Evolutionary conservation across 2,797 vertebrate species (phyloP).

Genomic region (Bradypodion pumilum): DNA sequence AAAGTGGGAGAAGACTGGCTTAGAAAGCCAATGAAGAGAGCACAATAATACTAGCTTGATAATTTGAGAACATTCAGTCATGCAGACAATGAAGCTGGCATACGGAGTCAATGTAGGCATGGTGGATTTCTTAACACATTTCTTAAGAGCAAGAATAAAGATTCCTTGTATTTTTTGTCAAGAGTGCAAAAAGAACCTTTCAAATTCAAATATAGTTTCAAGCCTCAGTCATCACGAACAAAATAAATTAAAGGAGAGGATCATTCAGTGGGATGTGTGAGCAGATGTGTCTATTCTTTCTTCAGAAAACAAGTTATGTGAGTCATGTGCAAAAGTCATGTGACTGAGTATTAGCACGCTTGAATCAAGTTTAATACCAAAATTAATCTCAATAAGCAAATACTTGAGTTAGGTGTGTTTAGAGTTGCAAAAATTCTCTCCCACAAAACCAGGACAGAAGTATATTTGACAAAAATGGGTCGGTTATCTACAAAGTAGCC

Average conservation of each 20-base stretch:
- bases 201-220: not conserved
- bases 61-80: not conserved
- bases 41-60: not conserved
- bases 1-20: too few species aligned
- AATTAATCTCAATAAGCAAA: not conserved
- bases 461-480: too few species aligned
- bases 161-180: not conserved
- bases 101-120: not conserved
- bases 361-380: not conserved
- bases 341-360: not conserved
- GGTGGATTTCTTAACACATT: not conserved
- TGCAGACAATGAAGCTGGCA: not conserved
- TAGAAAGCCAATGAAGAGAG: not conserved
- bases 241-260: not conserved
- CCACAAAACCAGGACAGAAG: too few species aligned
- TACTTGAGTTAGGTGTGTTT: not conserved
- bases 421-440: too few species aligned
- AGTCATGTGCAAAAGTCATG: not conserved
- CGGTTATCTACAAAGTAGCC: too few species aligned
- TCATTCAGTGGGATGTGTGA: not conserved
- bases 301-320: not conserved
- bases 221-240: not conserved
- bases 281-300: not conserved
- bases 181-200: not conserved
- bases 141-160: not conserved